These are phyloP conservation scores for Theodoxus fluviatilis DNA, from an alignment of 2,888 invertebrate species.

Conservation along the genomic window DNA sequence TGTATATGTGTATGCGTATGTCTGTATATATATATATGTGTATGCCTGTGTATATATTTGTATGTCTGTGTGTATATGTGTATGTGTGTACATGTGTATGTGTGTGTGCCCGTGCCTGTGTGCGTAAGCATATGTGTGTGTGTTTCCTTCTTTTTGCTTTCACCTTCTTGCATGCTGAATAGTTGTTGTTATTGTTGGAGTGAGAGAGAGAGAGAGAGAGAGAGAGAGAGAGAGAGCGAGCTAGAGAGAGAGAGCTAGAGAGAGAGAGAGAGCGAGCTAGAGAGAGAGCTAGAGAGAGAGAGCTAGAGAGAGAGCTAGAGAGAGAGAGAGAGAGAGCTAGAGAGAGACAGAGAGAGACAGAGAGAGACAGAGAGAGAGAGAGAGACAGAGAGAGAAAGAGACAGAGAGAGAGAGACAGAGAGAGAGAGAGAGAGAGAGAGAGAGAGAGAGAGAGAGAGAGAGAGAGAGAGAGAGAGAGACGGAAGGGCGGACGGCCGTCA, in stretches of 20 bases:
- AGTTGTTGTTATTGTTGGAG: not conserved
- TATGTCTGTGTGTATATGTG: no score
- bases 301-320: not conserved
- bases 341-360: not conserved
- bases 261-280: not conserved
- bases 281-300: constrained; percentile 3
- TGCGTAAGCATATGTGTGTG: not conserved
- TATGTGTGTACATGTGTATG: no score
- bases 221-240: not conserved
- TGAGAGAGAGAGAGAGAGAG: not conserved
- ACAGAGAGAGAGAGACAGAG: not conserved
- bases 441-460: not conserved
- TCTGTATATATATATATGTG: no score
- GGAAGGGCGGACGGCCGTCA: constrained; percentile 1
- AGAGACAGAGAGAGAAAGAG: not conserved
- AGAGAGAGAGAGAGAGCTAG: not conserved
- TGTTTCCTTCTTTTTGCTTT: constrained; percentile 1
- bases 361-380: not conserved
- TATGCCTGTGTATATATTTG: no score
- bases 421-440: not conserved
- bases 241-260: not conserved
- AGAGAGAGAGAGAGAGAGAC: constrained; percentile 14
- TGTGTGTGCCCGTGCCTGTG: no score
- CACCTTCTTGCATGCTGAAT: not conserved
- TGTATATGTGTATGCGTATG: no score